Percentiles rank a stretch among this genome's conserved stretches.
These are phyloP conservation scores for Drosophila prosaltans DNA, from an alignment of 1,140 invertebrate species.

Conservation along the genomic window DNA sequence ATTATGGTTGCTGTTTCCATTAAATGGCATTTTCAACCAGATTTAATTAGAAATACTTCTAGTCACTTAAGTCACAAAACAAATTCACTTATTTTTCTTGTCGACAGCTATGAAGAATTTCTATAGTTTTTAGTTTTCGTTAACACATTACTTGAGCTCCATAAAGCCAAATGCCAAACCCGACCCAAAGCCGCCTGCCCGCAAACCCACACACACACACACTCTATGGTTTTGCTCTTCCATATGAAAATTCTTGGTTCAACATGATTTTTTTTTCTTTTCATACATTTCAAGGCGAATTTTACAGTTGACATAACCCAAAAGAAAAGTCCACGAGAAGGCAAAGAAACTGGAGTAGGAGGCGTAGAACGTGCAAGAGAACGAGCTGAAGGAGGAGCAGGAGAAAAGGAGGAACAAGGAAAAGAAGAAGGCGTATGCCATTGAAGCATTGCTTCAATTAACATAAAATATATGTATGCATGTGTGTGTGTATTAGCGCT, in stretches of 20 bases:
- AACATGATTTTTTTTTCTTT: constrained; percentile 37
- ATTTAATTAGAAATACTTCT: neutral
- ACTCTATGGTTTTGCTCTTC: constrained; percentile 24
- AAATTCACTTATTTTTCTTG: neutral
- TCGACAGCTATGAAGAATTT: neutral
- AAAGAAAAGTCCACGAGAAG: constrained; percentile 33
- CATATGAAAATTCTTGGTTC: constrained; percentile 35
- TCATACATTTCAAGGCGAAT: constrained; percentile 58
- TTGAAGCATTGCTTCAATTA: constrained; percentile 77
- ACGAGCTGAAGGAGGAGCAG: too few species aligned
- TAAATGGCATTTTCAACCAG: too few species aligned
- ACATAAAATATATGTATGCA: constrained; percentile 55
- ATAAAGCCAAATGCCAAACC: constrained; percentile 6
- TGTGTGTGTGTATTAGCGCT: constrained; percentile 63
- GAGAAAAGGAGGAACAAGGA: neutral
- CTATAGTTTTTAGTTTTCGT: constrained; percentile 23
- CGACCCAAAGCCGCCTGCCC: neutral
- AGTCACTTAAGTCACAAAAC: neutral
- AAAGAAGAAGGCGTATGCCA: constrained; percentile 47
- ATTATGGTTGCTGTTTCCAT: too few species aligned
- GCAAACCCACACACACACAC: constrained; percentile 14
- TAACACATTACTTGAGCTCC: constrained; percentile 6
- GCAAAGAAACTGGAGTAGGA: constrained; percentile 15
- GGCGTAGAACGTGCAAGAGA: too few species aligned
- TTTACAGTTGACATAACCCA: constrained; percentile 71